Conservation (phyloP, 2,888 invertebrate species). For the Chaetoderma sp. region DNA sequence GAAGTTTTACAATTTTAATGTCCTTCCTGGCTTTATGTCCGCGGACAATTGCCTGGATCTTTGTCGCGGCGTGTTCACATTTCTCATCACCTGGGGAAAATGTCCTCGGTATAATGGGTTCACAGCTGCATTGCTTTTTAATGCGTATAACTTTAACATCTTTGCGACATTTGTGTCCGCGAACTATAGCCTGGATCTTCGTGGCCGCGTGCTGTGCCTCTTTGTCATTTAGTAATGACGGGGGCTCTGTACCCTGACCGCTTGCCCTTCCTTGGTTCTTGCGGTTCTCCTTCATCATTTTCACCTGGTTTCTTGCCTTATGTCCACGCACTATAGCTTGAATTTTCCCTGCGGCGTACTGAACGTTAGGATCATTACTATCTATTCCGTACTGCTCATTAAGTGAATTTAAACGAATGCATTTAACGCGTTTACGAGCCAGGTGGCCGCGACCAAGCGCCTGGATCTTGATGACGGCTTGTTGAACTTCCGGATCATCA, state of each 20-base stretch:
- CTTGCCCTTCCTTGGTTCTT: neutral
- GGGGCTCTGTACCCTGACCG: neutral
- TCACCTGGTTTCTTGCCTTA: conserved; percentile 39
- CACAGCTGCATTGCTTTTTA: neutral
- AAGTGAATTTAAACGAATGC: conserved; percentile 28
- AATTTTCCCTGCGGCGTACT: conserved; percentile 46
- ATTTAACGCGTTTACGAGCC: conserved; percentile 39
- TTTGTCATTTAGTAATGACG: conserved; percentile 7
- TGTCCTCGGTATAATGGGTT: neutral
- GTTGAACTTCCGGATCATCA: neutral
- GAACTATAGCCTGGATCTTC: conserved; percentile 26
- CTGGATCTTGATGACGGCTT: conserved; percentile 54
- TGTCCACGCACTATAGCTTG: conserved; percentile 48
- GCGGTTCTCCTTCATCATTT: conserved; percentile 3
- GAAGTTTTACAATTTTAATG: neutral
- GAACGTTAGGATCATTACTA: conserved; percentile 31
- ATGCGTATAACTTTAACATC: conserved; percentile 1
- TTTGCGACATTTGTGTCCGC: conserved; percentile 23
- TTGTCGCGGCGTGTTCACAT: conserved; percentile 45
- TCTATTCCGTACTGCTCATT: conserved; percentile 7
- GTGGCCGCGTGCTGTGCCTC: conserved; percentile 18
- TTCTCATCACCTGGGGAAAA: conserved; percentile 12
- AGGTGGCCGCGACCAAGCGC: conserved; percentile 48
- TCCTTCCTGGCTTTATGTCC: conserved; percentile 42
- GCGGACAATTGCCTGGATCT: conserved; percentile 50